A percentile compares a stretch with the other conserved stretches of the same genome.
These are phyloP conservation scores for Drosophila mayri DNA, from an alignment of 1,140 invertebrate genomes.

Conservation along the genomic window DNA sequence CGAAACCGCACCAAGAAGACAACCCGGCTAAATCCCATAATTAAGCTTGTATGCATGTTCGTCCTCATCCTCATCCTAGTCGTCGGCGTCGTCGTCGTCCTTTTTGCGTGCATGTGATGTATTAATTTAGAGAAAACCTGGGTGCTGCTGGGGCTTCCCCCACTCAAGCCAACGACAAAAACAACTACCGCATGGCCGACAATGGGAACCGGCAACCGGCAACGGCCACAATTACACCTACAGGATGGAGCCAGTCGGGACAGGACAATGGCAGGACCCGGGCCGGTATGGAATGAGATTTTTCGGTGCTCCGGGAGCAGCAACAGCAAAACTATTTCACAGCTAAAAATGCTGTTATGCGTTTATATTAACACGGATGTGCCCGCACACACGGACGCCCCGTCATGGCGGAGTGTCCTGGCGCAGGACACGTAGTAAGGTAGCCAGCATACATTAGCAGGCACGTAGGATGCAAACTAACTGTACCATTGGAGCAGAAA, in stretches of 20 bases:
- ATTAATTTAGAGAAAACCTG: constrained; percentile 71
- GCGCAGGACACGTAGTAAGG: constrained; percentile 37
- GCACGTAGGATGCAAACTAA: constrained; percentile 80
- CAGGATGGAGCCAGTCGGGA: constrained; percentile 26
- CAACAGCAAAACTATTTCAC: constrained; percentile 76
- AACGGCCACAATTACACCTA: constrained; percentile 62
- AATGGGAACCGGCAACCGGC: constrained; percentile 60
- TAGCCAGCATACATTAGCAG: constrained; percentile 70
- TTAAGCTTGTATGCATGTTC: constrained; percentile 60
- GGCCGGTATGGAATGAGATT: constrained; percentile 2
- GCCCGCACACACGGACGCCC: constrained; percentile 22
- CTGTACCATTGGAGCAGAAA: constrained; percentile 75
- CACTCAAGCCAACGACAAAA: constrained; percentile 11
- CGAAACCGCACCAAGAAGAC: constrained; percentile 36
- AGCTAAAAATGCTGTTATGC: constrained; percentile 79
- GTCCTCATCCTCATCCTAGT: not conserved
- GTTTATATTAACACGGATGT: constrained; percentile 78
- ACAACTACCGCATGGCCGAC: constrained; percentile 48
- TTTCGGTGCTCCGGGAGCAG: constrained; percentile 20
- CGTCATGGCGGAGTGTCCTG: constrained; percentile 11
- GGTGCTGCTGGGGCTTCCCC: constrained; percentile 15
- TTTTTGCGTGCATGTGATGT: constrained; percentile 66
- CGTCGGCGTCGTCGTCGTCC: constrained; percentile 22
- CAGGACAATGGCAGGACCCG: constrained; percentile 19
- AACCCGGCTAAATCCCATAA: constrained; percentile 54